These are phyloP conservation scores for Pygocentrus nattereri DNA, from an alignment of 2,797 vertebrate genomes.

Conservation along the genomic window DNA sequence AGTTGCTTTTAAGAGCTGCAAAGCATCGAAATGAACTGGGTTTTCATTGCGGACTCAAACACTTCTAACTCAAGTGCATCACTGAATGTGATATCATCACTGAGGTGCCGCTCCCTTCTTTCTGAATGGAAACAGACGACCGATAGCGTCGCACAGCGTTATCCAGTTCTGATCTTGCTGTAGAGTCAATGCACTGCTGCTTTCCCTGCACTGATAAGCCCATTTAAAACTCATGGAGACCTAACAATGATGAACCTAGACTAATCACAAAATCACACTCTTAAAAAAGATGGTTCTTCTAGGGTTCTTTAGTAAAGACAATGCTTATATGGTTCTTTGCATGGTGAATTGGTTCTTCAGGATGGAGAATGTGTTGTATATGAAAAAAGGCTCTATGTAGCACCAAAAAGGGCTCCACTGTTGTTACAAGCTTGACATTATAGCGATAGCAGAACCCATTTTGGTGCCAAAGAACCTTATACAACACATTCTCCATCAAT, in stretches of 20 bases:
- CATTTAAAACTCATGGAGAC: neutral
- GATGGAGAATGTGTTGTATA: no score
- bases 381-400: no score
- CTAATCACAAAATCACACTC: neutral
- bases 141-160: neutral
- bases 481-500: no score
- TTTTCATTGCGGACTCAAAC: neutral
- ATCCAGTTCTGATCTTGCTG: neutral
- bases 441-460: no score
- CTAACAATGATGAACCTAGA: neutral
- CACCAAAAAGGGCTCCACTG: no score
- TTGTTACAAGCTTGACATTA: no score
- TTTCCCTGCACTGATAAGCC: no score
- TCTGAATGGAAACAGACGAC: neutral
- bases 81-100: neutral
- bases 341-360: no score
- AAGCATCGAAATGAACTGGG: neutral
- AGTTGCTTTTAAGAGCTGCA: neutral
- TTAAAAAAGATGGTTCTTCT: no score
- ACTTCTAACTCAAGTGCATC: neutral
- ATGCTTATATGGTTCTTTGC: no score
- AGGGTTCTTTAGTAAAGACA: no score
- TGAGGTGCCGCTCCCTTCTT: constrained; percentile 3
- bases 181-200: neutral
- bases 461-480: no score